A percentile compares a stretch with the other conserved stretches of the same genome.
Evolutionary conservation across 1,140 invertebrate species (phyloP).

Genomic region (Drosophila erecta): DNA sequence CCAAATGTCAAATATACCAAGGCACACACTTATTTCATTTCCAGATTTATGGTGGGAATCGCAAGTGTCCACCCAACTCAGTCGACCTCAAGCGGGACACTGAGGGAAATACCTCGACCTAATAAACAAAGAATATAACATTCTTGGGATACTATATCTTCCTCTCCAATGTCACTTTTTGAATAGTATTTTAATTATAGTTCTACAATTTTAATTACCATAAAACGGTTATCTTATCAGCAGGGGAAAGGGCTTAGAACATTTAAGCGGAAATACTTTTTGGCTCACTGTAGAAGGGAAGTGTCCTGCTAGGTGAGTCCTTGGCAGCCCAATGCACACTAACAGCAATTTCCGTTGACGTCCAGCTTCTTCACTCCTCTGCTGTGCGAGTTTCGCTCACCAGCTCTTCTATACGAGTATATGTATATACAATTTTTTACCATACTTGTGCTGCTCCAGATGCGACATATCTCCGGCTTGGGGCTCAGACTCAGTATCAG

Average conservation of each 20-base stretch:
- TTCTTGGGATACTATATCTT: no score
- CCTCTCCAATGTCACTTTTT: no score
- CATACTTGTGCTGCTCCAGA: conserved; percentile 20
- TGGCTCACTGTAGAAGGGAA: conserved; percentile 8
- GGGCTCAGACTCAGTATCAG: conserved; percentile 11
- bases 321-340: conserved; percentile 46
- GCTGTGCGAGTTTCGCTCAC: conserved; percentile 15
- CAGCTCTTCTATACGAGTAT: conserved; percentile 2
- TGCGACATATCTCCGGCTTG: conserved; percentile 1
- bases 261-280: not conserved
- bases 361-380: conserved; percentile 41
- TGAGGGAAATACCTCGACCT: conserved; percentile 4
- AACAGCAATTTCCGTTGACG: conserved; percentile 74
- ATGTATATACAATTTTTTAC: conserved; percentile 1
- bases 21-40: conserved; percentile 78
- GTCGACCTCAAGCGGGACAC: conserved; percentile 13
- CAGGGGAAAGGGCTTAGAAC: no score
- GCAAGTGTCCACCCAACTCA: conserved; percentile 27
- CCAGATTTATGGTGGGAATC: conserved; percentile 70
- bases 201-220: not conserved
- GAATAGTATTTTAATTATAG: not conserved
- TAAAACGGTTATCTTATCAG: not conserved
- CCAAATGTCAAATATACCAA: conserved; percentile 78
- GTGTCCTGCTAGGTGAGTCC: conserved; percentile 19
- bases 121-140: no score